phyloP scores from a whole-genome alignment of 2,113 vertebrate genomes.

The Bothrops jararaca region DNA sequence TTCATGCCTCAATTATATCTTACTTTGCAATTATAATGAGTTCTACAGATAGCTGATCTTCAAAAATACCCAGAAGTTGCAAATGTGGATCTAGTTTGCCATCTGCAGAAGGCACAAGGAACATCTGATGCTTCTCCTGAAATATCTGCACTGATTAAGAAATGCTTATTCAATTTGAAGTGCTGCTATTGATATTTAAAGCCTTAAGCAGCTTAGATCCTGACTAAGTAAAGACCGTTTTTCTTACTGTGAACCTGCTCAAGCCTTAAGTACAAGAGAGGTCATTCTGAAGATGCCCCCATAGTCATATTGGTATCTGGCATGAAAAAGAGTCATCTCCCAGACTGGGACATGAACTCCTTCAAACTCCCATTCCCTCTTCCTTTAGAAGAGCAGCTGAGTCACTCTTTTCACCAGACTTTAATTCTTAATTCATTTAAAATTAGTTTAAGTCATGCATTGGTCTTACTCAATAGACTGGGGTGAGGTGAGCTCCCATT shows the following conservation, averaged over 20 bases:
- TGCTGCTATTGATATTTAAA: neutral
- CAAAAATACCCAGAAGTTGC: neutral
- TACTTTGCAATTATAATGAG: neutral
- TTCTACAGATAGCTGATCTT: neutral
- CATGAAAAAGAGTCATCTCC: neutral
- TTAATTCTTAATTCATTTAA: neutral
- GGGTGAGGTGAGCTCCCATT: neutral
- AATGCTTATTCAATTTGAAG: neutral
- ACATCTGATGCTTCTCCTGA: neutral
- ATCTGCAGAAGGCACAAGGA: neutral
- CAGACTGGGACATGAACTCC: neutral
- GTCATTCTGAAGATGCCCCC: neutral
- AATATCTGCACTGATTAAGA: neutral
- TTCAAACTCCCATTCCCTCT: neutral
- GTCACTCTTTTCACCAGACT: neutral
- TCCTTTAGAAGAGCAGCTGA: neutral
- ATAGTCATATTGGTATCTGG: neutral
- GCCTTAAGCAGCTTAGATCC: neutral
- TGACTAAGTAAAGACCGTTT: neutral
- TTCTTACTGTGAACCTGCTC: neutral
- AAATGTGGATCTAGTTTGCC: neutral
- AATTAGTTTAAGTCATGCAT: neutral
- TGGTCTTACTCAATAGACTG: neutral
- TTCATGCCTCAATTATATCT: neutral
- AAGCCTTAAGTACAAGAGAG: neutral